Conservation (phyloP, 2,797 vertebrate species). For the Muraenolepis orangiensis region DNA sequence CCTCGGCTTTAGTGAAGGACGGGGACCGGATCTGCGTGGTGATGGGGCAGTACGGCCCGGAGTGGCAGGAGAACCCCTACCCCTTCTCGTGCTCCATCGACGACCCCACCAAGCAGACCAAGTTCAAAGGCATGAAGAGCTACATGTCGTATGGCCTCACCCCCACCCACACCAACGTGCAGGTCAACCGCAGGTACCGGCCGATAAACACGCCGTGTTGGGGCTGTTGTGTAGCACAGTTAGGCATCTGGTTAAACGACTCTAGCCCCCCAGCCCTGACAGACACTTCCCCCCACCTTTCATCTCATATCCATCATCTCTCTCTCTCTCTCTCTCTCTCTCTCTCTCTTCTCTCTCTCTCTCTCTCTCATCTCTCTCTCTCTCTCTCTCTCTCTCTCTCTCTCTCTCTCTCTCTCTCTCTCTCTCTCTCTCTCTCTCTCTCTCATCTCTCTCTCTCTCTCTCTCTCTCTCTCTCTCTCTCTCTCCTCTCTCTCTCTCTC, state of each 20-base stretch:
- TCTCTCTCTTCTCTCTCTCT: too few species aligned
- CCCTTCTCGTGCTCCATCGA: conserved; percentile 91
- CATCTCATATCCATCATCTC: too few species aligned
- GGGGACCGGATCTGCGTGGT: conserved; percentile 88
- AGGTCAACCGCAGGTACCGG: conserved; percentile 89
- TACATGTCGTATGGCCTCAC: conserved; percentile 96
- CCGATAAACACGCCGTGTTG: conserved; percentile 49
- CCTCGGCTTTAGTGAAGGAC: conserved; percentile 84
- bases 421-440: neutral
- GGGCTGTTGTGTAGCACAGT: neutral
- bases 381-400: too few species aligned
- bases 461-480: too few species aligned
- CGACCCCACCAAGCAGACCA: conserved; percentile 96
- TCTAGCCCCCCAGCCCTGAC: neutral
- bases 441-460: neutral
- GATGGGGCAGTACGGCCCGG: conserved; percentile 82
- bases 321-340: too few species aligned
- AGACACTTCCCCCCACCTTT: neutral
- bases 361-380: too few species aligned
- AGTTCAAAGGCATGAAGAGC: conserved; percentile 99
- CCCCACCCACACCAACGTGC: conserved; percentile 83
- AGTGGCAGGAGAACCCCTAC: conserved; percentile 92
- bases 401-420: neutral
- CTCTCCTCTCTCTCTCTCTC: neutral
- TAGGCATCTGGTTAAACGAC: neutral